A percentile compares a stretch with the other conserved stretches of the same genome.
phyloP scores from a whole-genome alignment of 2,797 vertebrate genomes.

The Enteromius argenteus region DNA sequence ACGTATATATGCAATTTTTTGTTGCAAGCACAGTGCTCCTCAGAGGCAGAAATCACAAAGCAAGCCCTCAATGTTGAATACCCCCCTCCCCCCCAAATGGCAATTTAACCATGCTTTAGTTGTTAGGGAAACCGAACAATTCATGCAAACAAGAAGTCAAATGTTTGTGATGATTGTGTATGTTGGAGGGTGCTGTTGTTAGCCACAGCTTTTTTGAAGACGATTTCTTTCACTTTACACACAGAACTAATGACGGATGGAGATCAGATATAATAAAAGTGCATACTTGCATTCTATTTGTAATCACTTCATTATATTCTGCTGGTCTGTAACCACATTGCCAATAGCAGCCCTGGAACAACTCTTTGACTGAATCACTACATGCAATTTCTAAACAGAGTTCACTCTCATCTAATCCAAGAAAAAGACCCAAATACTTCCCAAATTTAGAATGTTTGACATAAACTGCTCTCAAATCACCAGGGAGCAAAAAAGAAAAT shows the following conservation, averaged over 20 bases:
- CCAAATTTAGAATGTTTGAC: neutral
- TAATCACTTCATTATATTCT: constrained; percentile 2
- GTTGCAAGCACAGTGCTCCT: constrained; percentile 39
- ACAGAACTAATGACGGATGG: neutral
- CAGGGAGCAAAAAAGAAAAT: neutral
- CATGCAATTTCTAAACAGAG: neutral
- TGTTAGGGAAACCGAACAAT: constrained; percentile 46
- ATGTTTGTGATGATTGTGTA: constrained; percentile 16
- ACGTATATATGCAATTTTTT: neutral
- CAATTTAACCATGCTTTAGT: constrained; percentile 42
- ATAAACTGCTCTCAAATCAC: neutral
- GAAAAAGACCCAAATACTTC: neutral
- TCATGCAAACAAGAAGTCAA: constrained; percentile 22
- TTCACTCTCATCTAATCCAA: neutral
- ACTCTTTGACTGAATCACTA: neutral
- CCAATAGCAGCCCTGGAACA: constrained; percentile 1
- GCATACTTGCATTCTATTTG: neutral
- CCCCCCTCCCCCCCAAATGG: neutral
- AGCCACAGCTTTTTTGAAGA: neutral
- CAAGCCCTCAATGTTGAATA: constrained; percentile 31
- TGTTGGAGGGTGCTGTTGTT: neutral
- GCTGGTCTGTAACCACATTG: neutral
- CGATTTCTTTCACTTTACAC: neutral
- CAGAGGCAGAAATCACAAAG: constrained; percentile 25
- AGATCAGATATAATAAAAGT: neutral